Evolutionary conservation across 2,113 vertebrate genomes (phyloP), one percentile per base, ranked within the genome.

Genomic region (Indicator maculatus): DNA sequence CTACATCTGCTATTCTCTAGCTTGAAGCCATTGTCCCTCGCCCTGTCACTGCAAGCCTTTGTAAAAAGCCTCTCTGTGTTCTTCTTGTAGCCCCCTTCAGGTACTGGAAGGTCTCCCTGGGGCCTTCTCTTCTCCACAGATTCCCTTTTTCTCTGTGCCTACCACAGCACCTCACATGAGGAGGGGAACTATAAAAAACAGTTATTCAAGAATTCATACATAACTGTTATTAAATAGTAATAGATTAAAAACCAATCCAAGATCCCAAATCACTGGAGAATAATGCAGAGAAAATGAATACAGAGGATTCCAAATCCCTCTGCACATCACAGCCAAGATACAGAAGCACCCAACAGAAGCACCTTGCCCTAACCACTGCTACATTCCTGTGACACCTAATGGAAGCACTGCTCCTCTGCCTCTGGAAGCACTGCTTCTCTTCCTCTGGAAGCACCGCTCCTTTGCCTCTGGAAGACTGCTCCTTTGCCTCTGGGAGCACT

Each of bases 341-440:
- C 0, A 2, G 74, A 76, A 83, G 24, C 0, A 0, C 27, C 12
- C 2, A 3, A 2, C 14, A 30, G 66, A 60, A 33, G 31, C 31
- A 65, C 41, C 31, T 17, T 60, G 26, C 13, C 69, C 69, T 41
- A 16, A 63, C 12, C 6, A 2, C 50, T 55, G 30, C 59, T 56
- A 11, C 12, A 8, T 18, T 33, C 4, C 31, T 30, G 12, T 47
- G 23, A 0, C 3, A 3, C 7, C 81, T 41, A 33, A 64, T 21
- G 77, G 41, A 58, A 90, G 73, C 36, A 23, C 53, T 1, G 28
- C 28, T 27, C 76, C 53, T 72, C 11, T 41, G 41, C 41, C 14
- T 41, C 11, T 21, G 77, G 41, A 58, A 88, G 73, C 36, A 20
- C 53, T 1, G 28, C 28, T 27, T 72, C 53, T 72, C 41, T 41